Evolutionary conservation across 2,888 invertebrate genomes (phyloP), one percentile per base, ranked within the genome.

Genomic region (Diaphora mendica): DNA sequence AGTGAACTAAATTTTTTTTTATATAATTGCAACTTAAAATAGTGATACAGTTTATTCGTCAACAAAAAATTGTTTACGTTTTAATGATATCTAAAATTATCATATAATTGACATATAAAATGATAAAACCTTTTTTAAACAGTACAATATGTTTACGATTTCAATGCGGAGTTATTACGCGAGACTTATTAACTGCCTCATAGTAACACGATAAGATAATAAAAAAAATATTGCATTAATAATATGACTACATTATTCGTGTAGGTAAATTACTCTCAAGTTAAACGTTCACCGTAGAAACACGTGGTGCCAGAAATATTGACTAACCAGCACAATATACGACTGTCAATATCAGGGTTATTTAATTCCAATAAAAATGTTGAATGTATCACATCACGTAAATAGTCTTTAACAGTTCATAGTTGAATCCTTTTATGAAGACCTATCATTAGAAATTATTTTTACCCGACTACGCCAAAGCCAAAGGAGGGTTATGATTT

Each of bases 141-240:
- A 30, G 26, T 26, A 62, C 11, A 30, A 59, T 42, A 62, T 69
- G 42, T 62, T 62, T 69, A 26, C 30, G 26, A 44, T 70, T 64
- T n/a, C n/a, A 64, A 48, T 39, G 9, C 39, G n/a, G 39, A 26
- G 33, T 69, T 55, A 59, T 59, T 69, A 69, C 39, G 59, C 59
- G 26, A 59, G 59, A n/a, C n/a, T 33, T 65, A 65, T 65, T 51
- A 35, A 64, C 65, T 55, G 51, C 64, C 65, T 59, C 55, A 30
- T 71, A 59, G 42, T 67, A 39, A 71, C 59, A 23, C 5, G 59
- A n/a, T 30, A n/a, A 59, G 26, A 39, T 33, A 33, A 15, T 11
- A 44, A 39, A 67, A 30, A 48, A 20, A 30, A 44, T 15, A 17
- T 4, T 30, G 17, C 44, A 3, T 30, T 44, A 66, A n/a, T 11